phyloP scores from a whole-genome alignment of 2,888 invertebrate species.

The Anagyrus pseudococci region DNA sequence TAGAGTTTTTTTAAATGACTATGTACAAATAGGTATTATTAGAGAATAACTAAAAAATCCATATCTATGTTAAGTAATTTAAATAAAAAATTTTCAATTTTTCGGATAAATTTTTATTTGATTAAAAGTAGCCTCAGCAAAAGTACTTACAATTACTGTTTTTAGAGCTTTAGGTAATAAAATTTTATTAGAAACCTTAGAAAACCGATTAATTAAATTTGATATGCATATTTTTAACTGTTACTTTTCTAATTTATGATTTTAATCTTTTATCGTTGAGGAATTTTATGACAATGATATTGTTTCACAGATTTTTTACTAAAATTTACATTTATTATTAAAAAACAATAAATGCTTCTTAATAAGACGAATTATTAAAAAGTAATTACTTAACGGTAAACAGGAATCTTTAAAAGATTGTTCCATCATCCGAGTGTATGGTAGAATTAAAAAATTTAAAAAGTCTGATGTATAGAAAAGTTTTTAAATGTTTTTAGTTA shows the following conservation, averaged over 20 bases:
- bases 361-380: too few species aligned
- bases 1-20: neutral
- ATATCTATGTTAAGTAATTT: slow-evolving; percentile 53
- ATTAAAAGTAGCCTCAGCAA: neutral
- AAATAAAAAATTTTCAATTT: too few species aligned
- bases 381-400: too few species aligned
- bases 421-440: too few species aligned
- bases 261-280: too few species aligned
- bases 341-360: too few species aligned
- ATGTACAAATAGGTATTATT: slow-evolving; percentile 25
- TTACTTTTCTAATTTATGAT: too few species aligned
- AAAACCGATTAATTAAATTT: neutral
- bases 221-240: neutral
- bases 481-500: neutral
- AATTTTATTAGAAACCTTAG: slow-evolving; percentile 13
- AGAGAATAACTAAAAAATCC: slow-evolving; percentile 20
- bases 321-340: too few species aligned
- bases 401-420: neutral
- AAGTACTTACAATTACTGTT: slow-evolving; percentile 5
- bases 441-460: neutral
- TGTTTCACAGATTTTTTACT: too few species aligned
- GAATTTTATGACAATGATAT: too few species aligned
- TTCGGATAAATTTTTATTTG: too few species aligned
- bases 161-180: slow-evolving; percentile 4
- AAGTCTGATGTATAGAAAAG: neutral